Evolutionary conservation across 2,113 vertebrate species (phyloP).

Genomic region (Gyps fulvus): DNA sequence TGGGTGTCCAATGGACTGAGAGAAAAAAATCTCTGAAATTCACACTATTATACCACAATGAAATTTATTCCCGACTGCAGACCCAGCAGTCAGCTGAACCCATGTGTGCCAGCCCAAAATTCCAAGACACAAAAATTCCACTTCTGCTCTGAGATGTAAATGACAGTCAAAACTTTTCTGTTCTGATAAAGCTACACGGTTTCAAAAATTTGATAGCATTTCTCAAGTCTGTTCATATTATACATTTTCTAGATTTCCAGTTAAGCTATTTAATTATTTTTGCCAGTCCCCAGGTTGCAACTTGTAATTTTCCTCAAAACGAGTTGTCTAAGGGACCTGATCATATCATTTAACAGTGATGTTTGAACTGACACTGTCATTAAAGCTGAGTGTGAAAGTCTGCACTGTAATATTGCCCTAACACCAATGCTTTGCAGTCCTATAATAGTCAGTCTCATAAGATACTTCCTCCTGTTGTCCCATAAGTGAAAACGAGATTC

Average conservation of each 20-base stretch:
- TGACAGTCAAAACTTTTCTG: not conserved
- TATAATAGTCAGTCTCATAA: not conserved
- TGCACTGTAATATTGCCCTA: not conserved
- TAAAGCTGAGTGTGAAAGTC: not conserved
- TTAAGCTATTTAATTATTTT: not conserved
- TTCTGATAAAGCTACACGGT: not conserved
- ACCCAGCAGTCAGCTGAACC: not conserved
- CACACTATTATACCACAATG: not conserved
- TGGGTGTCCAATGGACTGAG: accelerated
- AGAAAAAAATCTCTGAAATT: not conserved
- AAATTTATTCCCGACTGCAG: not conserved
- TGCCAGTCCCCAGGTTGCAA: not conserved
- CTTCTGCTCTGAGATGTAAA: not conserved
- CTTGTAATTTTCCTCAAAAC: not conserved
- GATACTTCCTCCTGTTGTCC: not conserved
- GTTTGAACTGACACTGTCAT: not conserved
- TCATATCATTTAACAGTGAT: not conserved
- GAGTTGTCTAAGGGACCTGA: not conserved
- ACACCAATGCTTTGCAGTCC: not conserved
- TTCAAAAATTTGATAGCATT: not conserved
- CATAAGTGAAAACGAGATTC: not conserved
- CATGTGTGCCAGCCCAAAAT: accelerated
- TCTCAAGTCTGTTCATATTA: not conserved
- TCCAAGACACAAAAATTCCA: not conserved
- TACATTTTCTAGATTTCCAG: not conserved